Base-by-base conservation (phyloP, 2,113 vertebrate species). In the Xiphophorus maculatus region DNA sequence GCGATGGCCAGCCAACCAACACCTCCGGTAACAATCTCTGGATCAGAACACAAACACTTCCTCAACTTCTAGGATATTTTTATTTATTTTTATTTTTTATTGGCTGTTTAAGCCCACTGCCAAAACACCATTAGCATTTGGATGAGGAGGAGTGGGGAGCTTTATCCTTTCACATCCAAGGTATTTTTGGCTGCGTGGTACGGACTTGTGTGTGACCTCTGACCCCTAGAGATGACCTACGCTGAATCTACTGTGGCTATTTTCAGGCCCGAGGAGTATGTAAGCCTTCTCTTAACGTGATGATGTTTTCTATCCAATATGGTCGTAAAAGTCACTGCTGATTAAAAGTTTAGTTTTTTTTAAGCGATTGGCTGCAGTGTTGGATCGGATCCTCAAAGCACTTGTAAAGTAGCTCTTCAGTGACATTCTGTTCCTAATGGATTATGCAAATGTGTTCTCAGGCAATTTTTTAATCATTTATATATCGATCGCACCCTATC, bases 41-140 rank as follows among this genome's bases (percentile, higher is more conserved):
- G 84, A 89, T 74, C 22, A 0, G 30, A 30, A 64, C 19, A 66
- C 66, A 81, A 80, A 79, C 29, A 1, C 25, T 81, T 85, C 63
- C 66, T 74, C 63, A 44, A 11, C 28, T 78, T 88, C 88, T 63
- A 83, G 15, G 17, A 48, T 48, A 14, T 70, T 73, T 35, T 35
- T 7, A 35, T 42, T 42, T 13, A 33, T 40, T 66, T 30, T 30
- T 3, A 30, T 71, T 88, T 77, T 71, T 81, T 84, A 84, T 79
- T 82, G 77, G 76, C 80, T 63, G 28, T 87, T 84, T 81, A 89
- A 87, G 82, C 42, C 1, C 10, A 65, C 84, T 79, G 90, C 89
- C 89, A 92, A 84, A 90, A 84, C 67, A 71, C 73, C 88, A 88
- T 89, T 87, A 91, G 81, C 15, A 54, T 81, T 83, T 89, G 85